Evolutionary conservation across 2,797 vertebrate genomes (phyloP).

Genomic region (Chaetophractus vellerosus): DNA sequence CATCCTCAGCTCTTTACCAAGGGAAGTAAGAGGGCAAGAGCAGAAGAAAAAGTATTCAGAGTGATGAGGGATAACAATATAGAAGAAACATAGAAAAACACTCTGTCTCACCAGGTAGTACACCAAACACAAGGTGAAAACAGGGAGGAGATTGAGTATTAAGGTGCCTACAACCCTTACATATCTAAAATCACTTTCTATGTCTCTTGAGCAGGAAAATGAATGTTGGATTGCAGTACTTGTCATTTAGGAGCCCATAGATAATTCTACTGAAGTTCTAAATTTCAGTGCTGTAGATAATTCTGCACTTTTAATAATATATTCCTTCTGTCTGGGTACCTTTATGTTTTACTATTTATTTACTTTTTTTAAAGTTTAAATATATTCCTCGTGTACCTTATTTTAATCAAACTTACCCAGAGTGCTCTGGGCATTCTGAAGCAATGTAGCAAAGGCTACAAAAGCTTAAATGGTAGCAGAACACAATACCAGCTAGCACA

Average conservation of each 20-base stretch:
- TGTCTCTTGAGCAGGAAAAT: background rate
- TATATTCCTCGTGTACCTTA: background rate
- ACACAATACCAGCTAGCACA: background rate
- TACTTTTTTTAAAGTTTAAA: too few relatives aligned
- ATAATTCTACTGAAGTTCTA: background rate
- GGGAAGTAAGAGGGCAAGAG: background rate
- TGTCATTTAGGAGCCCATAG: background rate
- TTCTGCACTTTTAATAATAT: background rate
- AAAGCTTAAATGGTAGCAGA: background rate
- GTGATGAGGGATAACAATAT: background rate
- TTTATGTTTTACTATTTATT: background rate
- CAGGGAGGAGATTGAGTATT: background rate
- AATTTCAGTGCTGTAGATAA: background rate
- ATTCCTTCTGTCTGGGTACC: background rate
- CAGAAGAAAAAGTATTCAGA: background rate
- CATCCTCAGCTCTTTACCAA: background rate
- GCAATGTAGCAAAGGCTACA: background rate
- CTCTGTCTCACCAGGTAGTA: background rate
- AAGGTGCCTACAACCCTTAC: background rate
- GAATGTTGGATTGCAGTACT: too few relatives aligned
- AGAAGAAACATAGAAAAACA: background rate
- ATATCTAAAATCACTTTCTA: background rate
- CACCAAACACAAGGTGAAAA: background rate
- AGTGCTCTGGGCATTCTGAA: background rate
- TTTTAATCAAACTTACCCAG: background rate